Percentiles rank a stretch among this genome's conserved stretches.
Evolutionary conservation across 2,888 invertebrate genomes (phyloP).

Genomic region (Drosophila birchii): DNA sequence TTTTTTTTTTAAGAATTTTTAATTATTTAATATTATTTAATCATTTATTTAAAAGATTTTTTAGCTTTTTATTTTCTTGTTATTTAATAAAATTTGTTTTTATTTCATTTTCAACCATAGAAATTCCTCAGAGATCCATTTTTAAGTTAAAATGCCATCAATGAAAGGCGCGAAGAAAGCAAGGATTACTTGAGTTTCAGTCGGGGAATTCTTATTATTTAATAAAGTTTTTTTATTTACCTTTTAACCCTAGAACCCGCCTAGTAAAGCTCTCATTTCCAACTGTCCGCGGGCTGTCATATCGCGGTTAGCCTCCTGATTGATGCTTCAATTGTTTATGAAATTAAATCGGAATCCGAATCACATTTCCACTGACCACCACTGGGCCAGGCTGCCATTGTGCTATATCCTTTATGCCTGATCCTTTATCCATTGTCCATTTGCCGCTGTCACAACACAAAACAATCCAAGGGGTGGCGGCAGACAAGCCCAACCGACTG

Average conservation of each 20-base stretch:
- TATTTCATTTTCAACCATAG: too few species aligned
- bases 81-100: too few species aligned
- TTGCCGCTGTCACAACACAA: conserved; percentile 63
- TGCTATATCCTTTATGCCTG: background rate
- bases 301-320: conserved; percentile 25
- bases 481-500: conserved; percentile 11
- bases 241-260: too few species aligned
- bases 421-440: conserved; percentile 23
- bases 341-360: conserved; percentile 21
- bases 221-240: too few species aligned
- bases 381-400: background rate
- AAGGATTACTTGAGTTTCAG: too few species aligned
- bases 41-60: background rate
- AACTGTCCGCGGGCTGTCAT: conserved; percentile 27
- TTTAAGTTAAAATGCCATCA: too few species aligned
- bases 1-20: background rate
- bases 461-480: conserved; percentile 28
- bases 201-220: too few species aligned
- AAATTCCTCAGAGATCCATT: too few species aligned
- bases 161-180: too few species aligned
- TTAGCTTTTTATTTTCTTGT: too few species aligned
- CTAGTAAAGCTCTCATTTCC: background rate
- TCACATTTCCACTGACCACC: conserved; percentile 19
- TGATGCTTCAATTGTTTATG: conserved; percentile 36
- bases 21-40: background rate